Evolutionary conservation across 2,797 vertebrate genomes (phyloP).

Genomic region (Florisuga fusca): DNA sequence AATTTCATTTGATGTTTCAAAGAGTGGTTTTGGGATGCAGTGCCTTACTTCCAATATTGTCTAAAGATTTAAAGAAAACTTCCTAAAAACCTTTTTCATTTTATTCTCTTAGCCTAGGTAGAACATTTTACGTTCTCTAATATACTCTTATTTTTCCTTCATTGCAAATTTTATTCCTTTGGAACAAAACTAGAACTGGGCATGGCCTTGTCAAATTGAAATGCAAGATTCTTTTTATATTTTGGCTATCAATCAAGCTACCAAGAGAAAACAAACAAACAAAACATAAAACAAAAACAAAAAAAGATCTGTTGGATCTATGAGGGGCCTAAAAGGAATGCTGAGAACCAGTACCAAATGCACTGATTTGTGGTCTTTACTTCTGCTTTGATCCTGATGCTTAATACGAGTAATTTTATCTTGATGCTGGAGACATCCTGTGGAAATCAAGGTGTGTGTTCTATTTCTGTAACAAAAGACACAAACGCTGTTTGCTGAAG

Average conservation of each 20-base stretch:
- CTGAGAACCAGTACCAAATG: not conserved
- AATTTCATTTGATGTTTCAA: not conserved
- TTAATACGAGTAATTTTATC: constrained; percentile 29
- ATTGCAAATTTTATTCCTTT: not conserved
- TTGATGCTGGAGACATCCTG: not conserved
- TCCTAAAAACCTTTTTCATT: not conserved
- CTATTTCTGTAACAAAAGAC: constrained; percentile 41
- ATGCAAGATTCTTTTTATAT: not conserved
- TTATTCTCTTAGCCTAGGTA: not conserved
- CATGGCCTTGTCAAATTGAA: not conserved
- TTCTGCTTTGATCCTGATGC: constrained; percentile 38
- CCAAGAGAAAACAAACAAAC: not conserved
- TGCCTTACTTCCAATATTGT: not conserved
- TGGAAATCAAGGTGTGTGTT: constrained; percentile 45
- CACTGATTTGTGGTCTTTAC: not conserved
- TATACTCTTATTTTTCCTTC: not conserved
- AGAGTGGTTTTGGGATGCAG: not conserved
- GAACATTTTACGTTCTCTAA: not conserved
- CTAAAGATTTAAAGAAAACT: not conserved
- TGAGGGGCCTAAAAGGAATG: not conserved
- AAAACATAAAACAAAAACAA: not conserved
- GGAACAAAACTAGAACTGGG: not conserved
- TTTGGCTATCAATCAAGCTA: not conserved
- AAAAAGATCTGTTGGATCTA: not conserved
- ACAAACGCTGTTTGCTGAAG: constrained; percentile 5